Percentiles rank a stretch among this genome's conserved stretches.
Conservation (phyloP, 2,888 invertebrate species). For the Coenonympha arcania region DNA sequence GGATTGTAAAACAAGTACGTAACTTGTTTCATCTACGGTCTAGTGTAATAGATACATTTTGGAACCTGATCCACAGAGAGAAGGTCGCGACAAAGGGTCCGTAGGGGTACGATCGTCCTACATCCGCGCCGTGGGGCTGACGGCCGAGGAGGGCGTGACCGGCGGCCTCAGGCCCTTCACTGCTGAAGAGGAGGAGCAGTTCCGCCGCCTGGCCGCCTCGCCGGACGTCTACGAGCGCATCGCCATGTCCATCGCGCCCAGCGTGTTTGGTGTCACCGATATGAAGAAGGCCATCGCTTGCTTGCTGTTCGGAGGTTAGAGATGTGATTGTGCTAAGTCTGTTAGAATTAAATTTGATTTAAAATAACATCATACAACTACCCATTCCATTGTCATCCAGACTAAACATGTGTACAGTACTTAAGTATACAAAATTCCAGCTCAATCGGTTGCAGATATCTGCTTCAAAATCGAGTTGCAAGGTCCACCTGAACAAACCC, state of each 20-base stretch:
- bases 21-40: too few relatives aligned
- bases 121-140: conserved; percentile 93
- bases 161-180: conserved; percentile 76
- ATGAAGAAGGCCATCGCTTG: conserved; percentile 98
- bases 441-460: too few relatives aligned
- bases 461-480: too few relatives aligned
- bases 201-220: conserved; percentile 86
- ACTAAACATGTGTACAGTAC: too few relatives aligned
- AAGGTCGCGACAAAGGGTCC: conserved; percentile 82
- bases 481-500: too few relatives aligned
- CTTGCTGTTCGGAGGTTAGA: conserved; percentile 91
- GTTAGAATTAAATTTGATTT: too few relatives aligned
- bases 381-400: too few relatives aligned
- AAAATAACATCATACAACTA: too few relatives aligned
- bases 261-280: conserved; percentile 94
- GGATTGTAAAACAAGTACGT: too few relatives aligned
- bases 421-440: too few relatives aligned
- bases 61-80: conserved; percentile 72
- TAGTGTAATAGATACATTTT: background rate
- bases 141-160: conserved; percentile 86
- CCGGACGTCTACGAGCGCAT: conserved; percentile 92
- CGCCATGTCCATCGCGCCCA: conserved; percentile 94
- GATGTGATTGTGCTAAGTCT: too few relatives aligned
- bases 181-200: conserved; percentile 77
- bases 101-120: conserved; percentile 96